Conservation (phyloP, 2,888 invertebrate species). For the Temnothorax ravouxi region DNA sequence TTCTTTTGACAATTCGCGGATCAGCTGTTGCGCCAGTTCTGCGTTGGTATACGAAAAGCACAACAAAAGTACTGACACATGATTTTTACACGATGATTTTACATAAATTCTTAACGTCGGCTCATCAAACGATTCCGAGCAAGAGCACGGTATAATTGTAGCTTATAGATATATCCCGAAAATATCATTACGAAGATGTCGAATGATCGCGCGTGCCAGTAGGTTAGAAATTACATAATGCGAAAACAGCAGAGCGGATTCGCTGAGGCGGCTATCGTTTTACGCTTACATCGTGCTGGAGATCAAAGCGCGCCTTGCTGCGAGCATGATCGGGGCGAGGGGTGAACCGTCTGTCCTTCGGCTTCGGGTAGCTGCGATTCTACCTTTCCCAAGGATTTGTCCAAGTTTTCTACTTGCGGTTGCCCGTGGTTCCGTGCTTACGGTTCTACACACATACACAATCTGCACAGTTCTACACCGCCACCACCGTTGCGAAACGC, state of each 20-base stretch:
- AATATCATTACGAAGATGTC: not conserved
- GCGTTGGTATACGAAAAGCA: not conserved
- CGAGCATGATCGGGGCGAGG: conserved; percentile 73
- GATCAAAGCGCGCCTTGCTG: conserved; percentile 71
- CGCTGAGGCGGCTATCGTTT: not conserved
- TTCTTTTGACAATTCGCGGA: not conserved
- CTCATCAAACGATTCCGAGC: conserved; percentile 9
- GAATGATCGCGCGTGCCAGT: conserved; percentile 40
- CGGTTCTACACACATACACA: not conserved
- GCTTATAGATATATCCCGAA: not conserved
- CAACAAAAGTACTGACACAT: not conserved
- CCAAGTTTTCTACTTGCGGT: not conserved
- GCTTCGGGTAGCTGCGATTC: not conserved
- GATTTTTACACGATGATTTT: not conserved
- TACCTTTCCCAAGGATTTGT: not conserved
- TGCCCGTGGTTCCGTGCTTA: not conserved
- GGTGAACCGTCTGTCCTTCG: not conserved
- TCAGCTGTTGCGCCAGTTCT: not conserved
- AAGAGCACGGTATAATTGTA: conserved; percentile 10
- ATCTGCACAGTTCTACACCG: not conserved
- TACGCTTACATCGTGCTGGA: conserved; percentile 76
- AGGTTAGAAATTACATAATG: conserved; percentile 80
- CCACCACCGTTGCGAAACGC: not conserved
- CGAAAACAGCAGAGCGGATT: conserved; percentile 15
- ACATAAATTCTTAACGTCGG: not conserved